These are phyloP conservation scores for Alviniconcha strummeri DNA, from an alignment of 2,888 invertebrate genomes.

Conservation along the genomic window DNA sequence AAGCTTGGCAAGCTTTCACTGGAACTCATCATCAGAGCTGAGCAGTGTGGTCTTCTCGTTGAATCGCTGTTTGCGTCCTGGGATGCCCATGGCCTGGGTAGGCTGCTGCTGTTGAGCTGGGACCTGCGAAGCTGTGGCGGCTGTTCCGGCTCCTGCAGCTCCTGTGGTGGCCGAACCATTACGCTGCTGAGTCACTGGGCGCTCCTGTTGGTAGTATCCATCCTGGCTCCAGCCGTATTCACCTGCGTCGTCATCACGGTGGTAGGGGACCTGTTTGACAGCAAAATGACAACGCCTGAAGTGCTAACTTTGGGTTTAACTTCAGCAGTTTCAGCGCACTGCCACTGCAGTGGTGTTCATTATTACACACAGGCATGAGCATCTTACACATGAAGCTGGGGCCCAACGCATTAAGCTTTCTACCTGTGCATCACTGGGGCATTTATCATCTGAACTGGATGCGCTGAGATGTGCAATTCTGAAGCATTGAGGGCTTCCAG, in stretches of 20 bases:
- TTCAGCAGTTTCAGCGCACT: neutral
- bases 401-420: neutral
- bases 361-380: too few species aligned
- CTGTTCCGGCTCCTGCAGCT: constrained; percentile 12
- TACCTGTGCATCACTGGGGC: neutral
- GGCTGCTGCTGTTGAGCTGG: constrained; percentile 36
- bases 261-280: constrained; percentile 18
- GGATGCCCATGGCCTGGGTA: constrained; percentile 43
- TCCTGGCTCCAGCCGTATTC: constrained; percentile 28
- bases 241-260: constrained; percentile 29
- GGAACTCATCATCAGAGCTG: constrained; percentile 96
- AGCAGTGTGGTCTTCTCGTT: constrained; percentile 97
- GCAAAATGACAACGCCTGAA: too few species aligned
- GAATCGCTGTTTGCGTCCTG: constrained; percentile 78
- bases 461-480: too few species aligned
- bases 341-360: neutral
- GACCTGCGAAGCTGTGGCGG: constrained; percentile 35
- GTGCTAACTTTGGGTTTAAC: neutral
- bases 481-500: too few species aligned
- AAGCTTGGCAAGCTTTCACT: constrained; percentile 75
- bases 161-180: constrained; percentile 13
- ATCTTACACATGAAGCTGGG: neutral
- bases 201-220: constrained; percentile 32
- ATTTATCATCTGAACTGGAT: neutral
- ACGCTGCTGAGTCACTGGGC: constrained; percentile 24